A percentile compares a stretch with the other conserved stretches of the same genome.
Conservation (phyloP, 64 coral and sea anemone genomes). For the Stylophora pistillata region DNA sequence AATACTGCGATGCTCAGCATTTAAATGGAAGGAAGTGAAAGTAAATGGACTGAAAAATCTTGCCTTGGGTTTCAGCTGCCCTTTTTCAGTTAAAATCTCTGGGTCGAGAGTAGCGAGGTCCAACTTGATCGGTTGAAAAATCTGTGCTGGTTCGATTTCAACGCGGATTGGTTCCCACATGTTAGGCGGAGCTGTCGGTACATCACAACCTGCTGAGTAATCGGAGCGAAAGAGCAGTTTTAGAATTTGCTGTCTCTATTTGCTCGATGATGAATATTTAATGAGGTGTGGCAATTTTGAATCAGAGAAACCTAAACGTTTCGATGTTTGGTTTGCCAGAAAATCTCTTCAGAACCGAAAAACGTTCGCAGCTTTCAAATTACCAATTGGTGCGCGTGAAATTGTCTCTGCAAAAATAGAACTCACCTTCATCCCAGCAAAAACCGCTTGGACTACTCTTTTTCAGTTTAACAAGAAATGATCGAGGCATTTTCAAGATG, state of each 20-base stretch:
- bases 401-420: not conserved
- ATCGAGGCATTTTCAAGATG: conserved; percentile 90
- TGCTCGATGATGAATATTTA: conserved; percentile 87
- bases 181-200: conserved; percentile 61
- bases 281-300: conserved; percentile 77
- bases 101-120: conserved; percentile 81
- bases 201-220: conserved; percentile 51
- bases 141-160: conserved; percentile 84
- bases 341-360: not conserved
- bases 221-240: conserved; percentile 55
- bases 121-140: conserved; percentile 89
- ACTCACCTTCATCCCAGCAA: conserved; percentile 80
- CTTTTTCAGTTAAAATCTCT: conserved; percentile 86
- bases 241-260: conserved; percentile 65
- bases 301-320: conserved; percentile 53
- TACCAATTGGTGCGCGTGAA: not conserved
- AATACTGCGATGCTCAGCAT: conserved; percentile 37
- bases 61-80: conserved; percentile 73
- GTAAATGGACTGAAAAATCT: conserved; percentile 81
- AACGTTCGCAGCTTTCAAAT: not conserved
- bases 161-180: conserved; percentile 91
- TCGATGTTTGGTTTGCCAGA: conserved; percentile 19
- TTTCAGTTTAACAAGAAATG: conserved; percentile 97
- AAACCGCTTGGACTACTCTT: conserved; percentile 47
- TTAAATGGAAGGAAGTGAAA: conserved; percentile 69